Conservation (phyloP, 2,797 vertebrate species). For the Sebastes oblongus region DNA sequence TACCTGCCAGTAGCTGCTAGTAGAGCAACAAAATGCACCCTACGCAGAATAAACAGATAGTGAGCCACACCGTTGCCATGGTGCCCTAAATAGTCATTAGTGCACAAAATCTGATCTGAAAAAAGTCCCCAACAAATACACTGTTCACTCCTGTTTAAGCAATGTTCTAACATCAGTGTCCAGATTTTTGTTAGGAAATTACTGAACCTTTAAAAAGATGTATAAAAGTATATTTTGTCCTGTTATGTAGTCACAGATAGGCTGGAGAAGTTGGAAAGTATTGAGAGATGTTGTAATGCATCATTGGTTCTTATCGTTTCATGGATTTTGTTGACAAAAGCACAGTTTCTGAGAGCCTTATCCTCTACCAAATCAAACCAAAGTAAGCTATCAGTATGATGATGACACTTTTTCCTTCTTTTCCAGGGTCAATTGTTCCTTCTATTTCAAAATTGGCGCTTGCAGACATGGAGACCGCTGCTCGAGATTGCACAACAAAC, state of each 20-base stretch:
- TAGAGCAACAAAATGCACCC: neutral
- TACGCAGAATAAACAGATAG: too few relatives aligned
- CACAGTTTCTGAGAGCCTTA: neutral
- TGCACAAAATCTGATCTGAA: neutral
- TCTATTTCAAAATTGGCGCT: constrained; percentile 99
- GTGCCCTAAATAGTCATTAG: neutral
- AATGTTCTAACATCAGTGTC: too few relatives aligned
- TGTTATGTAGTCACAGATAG: neutral
- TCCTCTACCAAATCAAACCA: neutral
- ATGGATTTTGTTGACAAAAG: accelerated
- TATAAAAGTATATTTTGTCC: neutral
- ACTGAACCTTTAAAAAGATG: neutral
- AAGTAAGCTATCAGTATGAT: neutral
- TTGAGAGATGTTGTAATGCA: neutral
- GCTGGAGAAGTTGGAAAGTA: neutral
- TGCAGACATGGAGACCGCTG: constrained; percentile 98
- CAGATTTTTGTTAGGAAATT: neutral
- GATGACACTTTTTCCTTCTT: neutral
- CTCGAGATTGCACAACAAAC: constrained; percentile 98
- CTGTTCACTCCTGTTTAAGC: too few relatives aligned
- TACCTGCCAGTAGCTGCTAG: accelerated
- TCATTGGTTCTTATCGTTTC: too few relatives aligned
- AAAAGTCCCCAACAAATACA: neutral
- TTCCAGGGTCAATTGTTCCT: constrained; percentile 95
- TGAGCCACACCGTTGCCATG: neutral